Evolutionary conservation across 2,797 vertebrate genomes (phyloP), one percentile per base, ranked within the genome.

Genomic region (Rhincodon typus): DNA sequence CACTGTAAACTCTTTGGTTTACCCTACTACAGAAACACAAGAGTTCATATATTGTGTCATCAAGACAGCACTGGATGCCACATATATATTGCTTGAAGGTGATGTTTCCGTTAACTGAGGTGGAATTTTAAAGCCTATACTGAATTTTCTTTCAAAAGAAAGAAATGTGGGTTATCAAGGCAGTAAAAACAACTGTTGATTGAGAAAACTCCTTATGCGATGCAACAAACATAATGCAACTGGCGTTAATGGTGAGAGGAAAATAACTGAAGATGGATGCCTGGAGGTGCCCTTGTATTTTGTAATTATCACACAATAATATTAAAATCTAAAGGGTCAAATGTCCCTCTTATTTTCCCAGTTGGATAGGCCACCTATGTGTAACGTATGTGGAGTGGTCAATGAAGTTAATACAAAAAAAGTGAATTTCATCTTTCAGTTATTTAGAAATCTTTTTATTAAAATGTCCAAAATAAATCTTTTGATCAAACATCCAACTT

Each of bases 341-440:
- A 50, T 72, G 67, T 69, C 90, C 94, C 94, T 53, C 46, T 77
- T 30, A 95, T 74, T 50, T 95, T 77, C 94, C 94, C 94, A 95
- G 94, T 95, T 95, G 94, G 70, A 95, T 95, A 95, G 94, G 94
- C 94, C 94, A 95, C 94, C 94, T 95, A 95, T 72, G 94, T 95
- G 46, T 95, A 79, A 77, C 69, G 19, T 95, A 74, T 95, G 94
- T 74, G 94, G 94, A 95, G 70, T 77, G 50, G 42, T 95, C 69
- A 95, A 95, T 95, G 70, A 53, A 95, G 42, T 42, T 66, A 66
- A 91, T 93, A 93, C 90, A 69, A 93, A 93, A 93, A 46, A 94
- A 72, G 50, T 74, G 69, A 95, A n/a, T 38, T 93, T 93, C 42
- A 95, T 77, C 27, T 74, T 95, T 77, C 42, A 72, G 72, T 95